Conservation (phyloP, 2,797 vertebrate species). For the Neomorphus geoffroyi region DNA sequence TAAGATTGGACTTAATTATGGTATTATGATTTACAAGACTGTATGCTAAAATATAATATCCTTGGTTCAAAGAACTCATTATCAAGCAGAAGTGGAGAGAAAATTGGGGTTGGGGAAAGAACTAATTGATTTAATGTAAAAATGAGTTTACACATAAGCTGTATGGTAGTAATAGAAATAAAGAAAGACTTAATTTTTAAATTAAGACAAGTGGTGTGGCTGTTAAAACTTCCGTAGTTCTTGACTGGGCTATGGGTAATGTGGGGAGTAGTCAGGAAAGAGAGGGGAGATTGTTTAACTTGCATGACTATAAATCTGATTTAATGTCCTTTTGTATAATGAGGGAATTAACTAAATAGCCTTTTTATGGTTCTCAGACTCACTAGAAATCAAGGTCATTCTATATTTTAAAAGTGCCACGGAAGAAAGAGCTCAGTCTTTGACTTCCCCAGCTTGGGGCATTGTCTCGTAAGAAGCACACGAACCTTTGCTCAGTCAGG, state of each 20-base stretch:
- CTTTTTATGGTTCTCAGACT: accelerated
- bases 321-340: not conserved
- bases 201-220: not conserved
- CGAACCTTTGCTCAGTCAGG: accelerated
- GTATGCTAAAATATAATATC: not conserved
- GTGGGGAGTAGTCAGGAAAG: not conserved
- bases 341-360: not conserved
- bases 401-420: not conserved
- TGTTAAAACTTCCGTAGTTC: not conserved
- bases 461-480: accelerated
- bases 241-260: not conserved
- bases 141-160: not conserved
- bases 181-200: not conserved
- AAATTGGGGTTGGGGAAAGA: not conserved
- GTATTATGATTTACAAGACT: slow-evolving; percentile 5
- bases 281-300: not conserved
- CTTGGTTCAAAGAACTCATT: slow-evolving; percentile 1
- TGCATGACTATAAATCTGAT: not conserved
- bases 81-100: not conserved
- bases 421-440: not conserved
- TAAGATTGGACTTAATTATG: slow-evolving; percentile 3
- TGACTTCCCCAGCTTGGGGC: not conserved
- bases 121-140: not conserved
- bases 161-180: not conserved
- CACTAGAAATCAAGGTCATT: not conserved